These are phyloP conservation scores for Hepsetus odoe DNA, from an alignment of 2,113 vertebrate genomes.

Conservation along the genomic window DNA sequence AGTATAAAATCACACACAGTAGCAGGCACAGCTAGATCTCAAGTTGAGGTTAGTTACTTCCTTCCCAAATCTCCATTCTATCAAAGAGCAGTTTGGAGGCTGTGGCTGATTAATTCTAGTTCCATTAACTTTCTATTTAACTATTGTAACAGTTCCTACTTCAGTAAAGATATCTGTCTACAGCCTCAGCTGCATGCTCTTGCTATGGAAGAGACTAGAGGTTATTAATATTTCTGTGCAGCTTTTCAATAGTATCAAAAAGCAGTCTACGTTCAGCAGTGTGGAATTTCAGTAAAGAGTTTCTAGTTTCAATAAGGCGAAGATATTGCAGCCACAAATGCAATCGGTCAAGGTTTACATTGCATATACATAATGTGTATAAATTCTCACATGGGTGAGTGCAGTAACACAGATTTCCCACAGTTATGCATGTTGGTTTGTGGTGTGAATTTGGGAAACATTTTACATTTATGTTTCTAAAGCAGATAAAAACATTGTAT, in stretches of 20 bases:
- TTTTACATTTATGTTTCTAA: too few relatives aligned
- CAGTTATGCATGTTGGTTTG: background rate
- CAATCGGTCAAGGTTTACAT: background rate
- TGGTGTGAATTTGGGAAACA: too few relatives aligned
- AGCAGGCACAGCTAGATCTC: background rate
- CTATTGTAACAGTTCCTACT: background rate
- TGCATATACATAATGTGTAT: background rate
- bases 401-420: background rate
- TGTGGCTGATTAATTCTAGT: background rate
- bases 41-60: background rate
- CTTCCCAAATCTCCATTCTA: background rate
- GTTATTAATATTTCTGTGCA: background rate
- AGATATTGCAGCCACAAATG: background rate
- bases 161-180: background rate
- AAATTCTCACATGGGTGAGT: background rate
- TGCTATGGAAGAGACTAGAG: background rate
- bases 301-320: background rate
- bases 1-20: background rate
- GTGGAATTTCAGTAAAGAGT: background rate
- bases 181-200: background rate
- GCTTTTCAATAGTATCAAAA: background rate
- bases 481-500: too few relatives aligned
- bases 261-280: background rate
- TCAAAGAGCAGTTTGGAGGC: background rate
- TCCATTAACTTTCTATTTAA: background rate